Conservation (phyloP, 2,113 vertebrate species). For the Grallaria varia region DNA sequence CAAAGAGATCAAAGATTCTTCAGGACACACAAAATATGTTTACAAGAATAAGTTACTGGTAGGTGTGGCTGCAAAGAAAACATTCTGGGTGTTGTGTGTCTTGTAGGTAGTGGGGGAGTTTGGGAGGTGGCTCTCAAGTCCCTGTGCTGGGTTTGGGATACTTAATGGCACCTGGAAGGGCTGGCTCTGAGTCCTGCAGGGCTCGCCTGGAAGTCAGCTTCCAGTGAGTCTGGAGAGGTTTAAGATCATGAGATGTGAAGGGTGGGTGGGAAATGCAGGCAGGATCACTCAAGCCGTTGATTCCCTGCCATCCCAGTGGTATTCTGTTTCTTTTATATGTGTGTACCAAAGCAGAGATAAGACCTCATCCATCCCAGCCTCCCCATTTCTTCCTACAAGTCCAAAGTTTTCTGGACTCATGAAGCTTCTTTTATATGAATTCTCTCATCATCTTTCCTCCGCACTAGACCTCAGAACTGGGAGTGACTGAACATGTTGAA, state of each 20-base stretch:
- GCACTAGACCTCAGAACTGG: slow-evolving; percentile 93
- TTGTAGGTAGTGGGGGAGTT: background rate
- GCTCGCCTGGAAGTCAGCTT: background rate
- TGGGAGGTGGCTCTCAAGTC: background rate
- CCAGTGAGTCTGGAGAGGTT: background rate
- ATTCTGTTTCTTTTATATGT: background rate
- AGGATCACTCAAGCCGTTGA: background rate
- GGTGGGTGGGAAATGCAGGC: background rate
- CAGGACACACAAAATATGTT: slow-evolving; percentile 97
- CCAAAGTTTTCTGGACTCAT: background rate
- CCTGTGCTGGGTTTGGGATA: background rate
- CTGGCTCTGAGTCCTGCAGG: background rate
- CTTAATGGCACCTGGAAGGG: background rate
- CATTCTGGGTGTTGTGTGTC: background rate
- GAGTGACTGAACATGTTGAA: slow-evolving; percentile 97
- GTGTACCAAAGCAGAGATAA: background rate
- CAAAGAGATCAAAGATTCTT: slow-evolving; percentile 98
- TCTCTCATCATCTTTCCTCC: slow-evolving; percentile 57
- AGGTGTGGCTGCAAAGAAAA: slow-evolving; percentile 55
- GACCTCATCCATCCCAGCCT: background rate
- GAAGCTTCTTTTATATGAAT: background rate
- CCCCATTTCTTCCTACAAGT: background rate
- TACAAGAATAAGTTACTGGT: slow-evolving; percentile 99
- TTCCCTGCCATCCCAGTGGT: background rate
- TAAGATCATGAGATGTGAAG: background rate